These are phyloP conservation scores for Microplitis deprimator DNA, from an alignment of 2,888 invertebrate species.

Conservation along the genomic window DNA sequence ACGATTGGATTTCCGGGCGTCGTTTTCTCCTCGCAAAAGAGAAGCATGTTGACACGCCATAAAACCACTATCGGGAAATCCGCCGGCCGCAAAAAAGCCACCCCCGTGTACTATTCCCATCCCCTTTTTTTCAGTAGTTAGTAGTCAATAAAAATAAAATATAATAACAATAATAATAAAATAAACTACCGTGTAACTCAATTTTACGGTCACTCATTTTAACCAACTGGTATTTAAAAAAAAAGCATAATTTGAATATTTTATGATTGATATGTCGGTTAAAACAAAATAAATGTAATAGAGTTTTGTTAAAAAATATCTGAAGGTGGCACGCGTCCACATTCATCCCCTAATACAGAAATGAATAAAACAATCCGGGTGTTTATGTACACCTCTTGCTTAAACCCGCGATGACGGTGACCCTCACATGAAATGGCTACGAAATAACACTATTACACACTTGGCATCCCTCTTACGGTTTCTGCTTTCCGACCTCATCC, in stretches of 20 bases:
- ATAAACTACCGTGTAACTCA: constrained; percentile 67
- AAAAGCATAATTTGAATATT: too few species aligned
- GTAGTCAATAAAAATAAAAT: constrained; percentile 64
- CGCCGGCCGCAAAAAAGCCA: constrained; percentile 65
- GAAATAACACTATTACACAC: constrained; percentile 71
- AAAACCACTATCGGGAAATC: constrained; percentile 69
- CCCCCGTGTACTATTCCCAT: constrained; percentile 19
- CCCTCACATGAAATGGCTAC: constrained; percentile 69
- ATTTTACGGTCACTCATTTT: constrained; percentile 61
- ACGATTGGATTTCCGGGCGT: constrained; percentile 37
- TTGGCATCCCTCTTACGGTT: constrained; percentile 59
- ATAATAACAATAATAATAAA: constrained; percentile 58
- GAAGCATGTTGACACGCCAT: constrained; percentile 71
- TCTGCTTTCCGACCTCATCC: constrained; percentile 55
- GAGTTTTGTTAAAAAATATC: constrained; percentile 30
- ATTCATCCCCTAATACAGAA: constrained; percentile 52
- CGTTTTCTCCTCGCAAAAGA: constrained; percentile 45
- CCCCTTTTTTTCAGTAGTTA: constrained; percentile 29
- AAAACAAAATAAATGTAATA: too few species aligned
- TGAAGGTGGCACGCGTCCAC: constrained; percentile 56
- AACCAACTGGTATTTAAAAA: neutral
- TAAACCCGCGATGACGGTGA: constrained; percentile 59
- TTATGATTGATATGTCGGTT: too few species aligned
- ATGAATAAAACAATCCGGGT: constrained; percentile 69
- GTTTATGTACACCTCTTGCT: constrained; percentile 66